Evolutionary conservation across 2,888 invertebrate species (phyloP).

Genomic region (Melanargia galathea): DNA sequence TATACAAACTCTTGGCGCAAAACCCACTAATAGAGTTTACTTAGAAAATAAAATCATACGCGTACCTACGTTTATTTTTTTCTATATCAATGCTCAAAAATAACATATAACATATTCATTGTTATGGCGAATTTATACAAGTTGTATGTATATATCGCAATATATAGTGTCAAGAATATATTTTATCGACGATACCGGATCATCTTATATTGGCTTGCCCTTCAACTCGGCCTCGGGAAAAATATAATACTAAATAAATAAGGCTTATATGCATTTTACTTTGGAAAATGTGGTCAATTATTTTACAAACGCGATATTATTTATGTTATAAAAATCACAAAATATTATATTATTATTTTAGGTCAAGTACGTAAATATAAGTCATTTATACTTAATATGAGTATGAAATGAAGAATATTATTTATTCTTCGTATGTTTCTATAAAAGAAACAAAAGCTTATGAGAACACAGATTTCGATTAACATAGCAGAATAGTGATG

Average conservation of each 20-base stretch:
- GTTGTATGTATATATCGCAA: background rate
- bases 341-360: background rate
- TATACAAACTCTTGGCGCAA: no score
- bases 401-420: background rate
- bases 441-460: no score
- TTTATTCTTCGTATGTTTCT: no score
- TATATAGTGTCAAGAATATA: conserved; percentile 13
- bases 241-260: conserved; percentile 4
- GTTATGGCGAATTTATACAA: conserved; percentile 10
- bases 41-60: no score
- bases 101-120: conserved; percentile 6
- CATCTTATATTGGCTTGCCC: conserved; percentile 13
- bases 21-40: no score
- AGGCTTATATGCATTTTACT: conserved; percentile 3
- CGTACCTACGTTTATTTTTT: background rate
- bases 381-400: background rate
- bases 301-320: background rate
- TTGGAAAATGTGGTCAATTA: conserved; percentile 7
- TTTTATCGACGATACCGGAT: conserved; percentile 10
- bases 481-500: no score
- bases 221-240: conserved; percentile 2
- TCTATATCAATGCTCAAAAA: background rate
- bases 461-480: no score
- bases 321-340: background rate
- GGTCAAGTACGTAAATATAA: background rate